A percentile compares a stretch with the other conserved stretches of the same genome.
Conservation (phyloP, 2,797 vertebrate species). For the Pachyuromys duprasi region DNA sequence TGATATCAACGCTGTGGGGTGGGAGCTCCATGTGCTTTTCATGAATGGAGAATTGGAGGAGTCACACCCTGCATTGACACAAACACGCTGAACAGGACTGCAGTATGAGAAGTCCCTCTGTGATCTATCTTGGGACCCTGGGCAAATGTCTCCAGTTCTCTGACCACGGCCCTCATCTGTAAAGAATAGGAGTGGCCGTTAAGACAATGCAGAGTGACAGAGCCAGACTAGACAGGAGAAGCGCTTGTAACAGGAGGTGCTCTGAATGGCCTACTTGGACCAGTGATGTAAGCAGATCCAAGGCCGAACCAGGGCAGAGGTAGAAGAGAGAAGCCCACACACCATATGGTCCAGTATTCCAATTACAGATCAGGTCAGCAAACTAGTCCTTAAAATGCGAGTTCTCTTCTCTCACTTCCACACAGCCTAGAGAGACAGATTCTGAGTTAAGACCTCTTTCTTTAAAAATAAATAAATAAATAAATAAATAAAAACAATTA, state of each 20-base stretch:
- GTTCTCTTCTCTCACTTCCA: neutral
- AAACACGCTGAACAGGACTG: neutral
- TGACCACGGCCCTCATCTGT: neutral
- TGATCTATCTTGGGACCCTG: neutral
- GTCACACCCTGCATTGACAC: neutral
- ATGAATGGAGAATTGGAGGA: neutral
- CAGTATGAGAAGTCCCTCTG: neutral
- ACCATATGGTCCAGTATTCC: neutral
- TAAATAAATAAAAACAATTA: too few relatives aligned
- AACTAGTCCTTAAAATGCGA: neutral
- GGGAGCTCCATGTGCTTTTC: neutral
- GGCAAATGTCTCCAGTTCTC: neutral
- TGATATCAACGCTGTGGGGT: neutral
- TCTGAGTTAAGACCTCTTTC: neutral
- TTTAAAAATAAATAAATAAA: neutral
- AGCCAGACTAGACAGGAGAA: slow-evolving; percentile 11
- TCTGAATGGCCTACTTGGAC: neutral
- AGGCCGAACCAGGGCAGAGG: neutral
- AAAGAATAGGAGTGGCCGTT: slow-evolving; percentile 13
- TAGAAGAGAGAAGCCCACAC: neutral
- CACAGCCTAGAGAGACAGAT: neutral
- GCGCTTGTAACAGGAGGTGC: neutral
- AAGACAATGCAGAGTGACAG: neutral
- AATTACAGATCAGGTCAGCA: slow-evolving; percentile 15
- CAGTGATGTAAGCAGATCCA: neutral